phyloP scores from a whole-genome alignment of 2,113 vertebrate genomes.

The Oreotragus oreotragus region DNA sequence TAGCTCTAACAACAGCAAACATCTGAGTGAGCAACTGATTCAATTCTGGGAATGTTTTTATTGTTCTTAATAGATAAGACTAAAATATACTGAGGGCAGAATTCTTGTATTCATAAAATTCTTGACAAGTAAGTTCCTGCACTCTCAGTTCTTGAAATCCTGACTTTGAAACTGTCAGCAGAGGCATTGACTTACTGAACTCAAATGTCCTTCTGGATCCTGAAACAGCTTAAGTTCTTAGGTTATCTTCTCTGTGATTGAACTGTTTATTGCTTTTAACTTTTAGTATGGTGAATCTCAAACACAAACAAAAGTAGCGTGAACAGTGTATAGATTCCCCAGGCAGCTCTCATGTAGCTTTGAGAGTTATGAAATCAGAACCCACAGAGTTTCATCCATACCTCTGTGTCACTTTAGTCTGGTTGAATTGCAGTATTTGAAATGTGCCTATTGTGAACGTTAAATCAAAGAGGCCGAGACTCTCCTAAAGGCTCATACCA shows the following conservation, averaged over 20 bases:
- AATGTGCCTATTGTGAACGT: neutral
- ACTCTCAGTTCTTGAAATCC: neutral
- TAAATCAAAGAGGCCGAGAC: neutral
- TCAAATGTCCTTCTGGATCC: neutral
- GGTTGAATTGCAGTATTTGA: neutral
- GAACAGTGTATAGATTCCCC: neutral
- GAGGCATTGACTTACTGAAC: neutral
- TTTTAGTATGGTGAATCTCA: neutral
- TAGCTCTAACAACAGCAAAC: neutral
- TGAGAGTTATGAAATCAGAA: neutral
- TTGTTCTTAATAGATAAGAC: neutral
- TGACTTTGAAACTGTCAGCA: neutral
- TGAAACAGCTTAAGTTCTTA: neutral
- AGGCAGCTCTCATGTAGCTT: neutral
- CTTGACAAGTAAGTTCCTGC: neutral
- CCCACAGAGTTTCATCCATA: accelerated
- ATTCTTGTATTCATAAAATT: neutral
- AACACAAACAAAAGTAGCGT: neutral
- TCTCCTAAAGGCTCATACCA: neutral
- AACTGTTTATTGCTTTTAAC: neutral
- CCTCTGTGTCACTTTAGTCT: accelerated
- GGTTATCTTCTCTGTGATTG: neutral
- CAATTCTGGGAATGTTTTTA: neutral
- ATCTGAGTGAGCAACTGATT: neutral
- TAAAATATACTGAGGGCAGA: neutral